Percentiles rank a stretch among this genome's conserved stretches.
Evolutionary conservation across 2,888 invertebrate species (phyloP).

Genomic region (Standfussiana lucernea): DNA sequence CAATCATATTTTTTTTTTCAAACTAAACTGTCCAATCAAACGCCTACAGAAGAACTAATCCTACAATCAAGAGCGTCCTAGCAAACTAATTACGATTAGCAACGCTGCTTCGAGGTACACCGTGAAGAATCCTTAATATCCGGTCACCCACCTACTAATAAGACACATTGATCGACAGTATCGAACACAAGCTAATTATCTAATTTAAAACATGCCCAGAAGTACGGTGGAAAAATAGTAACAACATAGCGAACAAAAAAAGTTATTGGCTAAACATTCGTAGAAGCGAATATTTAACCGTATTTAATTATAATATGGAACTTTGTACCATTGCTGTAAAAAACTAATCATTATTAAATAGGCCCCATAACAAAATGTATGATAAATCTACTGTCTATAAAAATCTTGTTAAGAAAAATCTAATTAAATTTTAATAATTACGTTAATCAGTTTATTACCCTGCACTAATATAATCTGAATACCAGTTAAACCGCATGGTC

Average conservation of each 20-base stretch:
- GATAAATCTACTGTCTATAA: neutral
- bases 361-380: neutral
- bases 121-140: constrained; percentile 61
- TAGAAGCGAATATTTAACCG: constrained; percentile 14
- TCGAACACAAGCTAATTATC: constrained; percentile 37
- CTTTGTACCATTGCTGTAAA: neutral
- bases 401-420: constrained; percentile 1
- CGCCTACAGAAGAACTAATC: constrained; percentile 1
- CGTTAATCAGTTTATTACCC: constrained; percentile 5
- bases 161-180: constrained; percentile 30
- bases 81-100: constrained; percentile 62
- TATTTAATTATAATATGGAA: constrained; percentile 26
- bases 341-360: neutral
- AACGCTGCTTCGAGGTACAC: constrained; percentile 50
- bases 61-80: constrained; percentile 25
- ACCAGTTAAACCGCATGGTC: constrained; percentile 2
- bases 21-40: constrained; percentile 21
- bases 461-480: constrained; percentile 20
- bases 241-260: constrained; percentile 33
- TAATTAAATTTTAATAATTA: constrained; percentile 7
- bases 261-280: constrained; percentile 24
- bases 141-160: constrained; percentile 53
- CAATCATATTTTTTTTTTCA: constrained; percentile 15
- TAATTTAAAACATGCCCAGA: constrained; percentile 30
- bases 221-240: constrained; percentile 17